Percentiles rank a stretch among this genome's conserved stretches.
Conservation (phyloP, 2,113 vertebrate genomes). For the Nibea coibor region DNA sequence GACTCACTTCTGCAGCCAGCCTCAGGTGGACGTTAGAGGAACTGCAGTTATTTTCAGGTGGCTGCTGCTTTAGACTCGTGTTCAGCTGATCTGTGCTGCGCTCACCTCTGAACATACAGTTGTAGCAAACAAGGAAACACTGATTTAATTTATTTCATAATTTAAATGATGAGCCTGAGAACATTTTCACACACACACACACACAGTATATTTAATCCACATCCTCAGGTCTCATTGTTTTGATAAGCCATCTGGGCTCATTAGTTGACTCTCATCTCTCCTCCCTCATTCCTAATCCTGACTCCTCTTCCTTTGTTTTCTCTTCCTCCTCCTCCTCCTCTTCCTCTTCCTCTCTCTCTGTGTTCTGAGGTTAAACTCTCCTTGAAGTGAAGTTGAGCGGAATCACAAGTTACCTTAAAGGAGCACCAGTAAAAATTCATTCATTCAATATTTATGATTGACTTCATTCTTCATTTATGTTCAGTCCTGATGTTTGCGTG, state of each 20-base stretch:
- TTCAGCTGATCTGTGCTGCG: too few species aligned
- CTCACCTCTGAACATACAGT: too few species aligned
- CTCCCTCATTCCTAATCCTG: background rate
- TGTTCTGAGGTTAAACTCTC: background rate
- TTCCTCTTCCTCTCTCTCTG: background rate
- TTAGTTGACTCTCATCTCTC: slow-evolving; percentile 17
- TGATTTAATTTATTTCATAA: background rate
- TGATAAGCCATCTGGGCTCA: slow-evolving; percentile 40
- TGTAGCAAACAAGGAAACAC: background rate
- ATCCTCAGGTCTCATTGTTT: background rate
- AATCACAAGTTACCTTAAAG: too few species aligned
- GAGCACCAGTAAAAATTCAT: background rate
- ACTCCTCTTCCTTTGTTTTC: background rate
- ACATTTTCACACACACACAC: background rate
- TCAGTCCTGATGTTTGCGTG: background rate
- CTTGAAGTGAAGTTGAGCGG: background rate
- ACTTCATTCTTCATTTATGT: background rate
- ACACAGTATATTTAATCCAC: background rate
- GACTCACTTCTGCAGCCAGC: too few species aligned
- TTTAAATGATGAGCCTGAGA: background rate
- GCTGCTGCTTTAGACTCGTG: too few species aligned
- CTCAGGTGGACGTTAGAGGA: too few species aligned
- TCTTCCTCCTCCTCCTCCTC: slow-evolving; percentile 4
- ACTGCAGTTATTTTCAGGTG: too few species aligned
- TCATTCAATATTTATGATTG: background rate